These are phyloP conservation scores for Phenacoccus solenopsis DNA, from an alignment of 1,140 invertebrate genomes.

Conservation along the genomic window DNA sequence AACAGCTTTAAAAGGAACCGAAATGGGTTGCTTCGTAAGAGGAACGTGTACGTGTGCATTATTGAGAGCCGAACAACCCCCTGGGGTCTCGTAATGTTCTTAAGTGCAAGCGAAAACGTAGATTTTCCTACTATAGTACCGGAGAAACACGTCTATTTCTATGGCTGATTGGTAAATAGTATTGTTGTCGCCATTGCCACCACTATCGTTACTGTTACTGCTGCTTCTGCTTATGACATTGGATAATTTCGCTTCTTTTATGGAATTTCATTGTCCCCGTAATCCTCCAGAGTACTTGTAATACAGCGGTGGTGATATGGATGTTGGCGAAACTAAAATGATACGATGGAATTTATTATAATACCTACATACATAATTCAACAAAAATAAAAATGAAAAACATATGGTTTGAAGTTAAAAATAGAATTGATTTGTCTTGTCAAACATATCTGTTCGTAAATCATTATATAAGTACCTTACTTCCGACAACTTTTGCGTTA, in stretches of 20 bases:
- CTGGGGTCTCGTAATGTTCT: slow-evolving; percentile 1
- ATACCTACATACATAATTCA: too few species aligned
- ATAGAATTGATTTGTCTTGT: too few species aligned
- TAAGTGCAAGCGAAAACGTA: neutral
- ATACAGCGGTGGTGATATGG: neutral
- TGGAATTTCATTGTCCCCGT: neutral
- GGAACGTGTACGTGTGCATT: neutral
- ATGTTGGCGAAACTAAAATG: neutral
- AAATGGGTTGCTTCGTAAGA: neutral
- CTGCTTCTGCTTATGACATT: neutral
- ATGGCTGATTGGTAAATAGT: neutral
- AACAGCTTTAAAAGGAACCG: neutral
- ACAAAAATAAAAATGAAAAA: too few species aligned
- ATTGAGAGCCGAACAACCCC: neutral
- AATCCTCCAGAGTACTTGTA: neutral
- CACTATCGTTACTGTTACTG: neutral
- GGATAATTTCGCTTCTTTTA: neutral
- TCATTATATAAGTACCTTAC: too few species aligned
- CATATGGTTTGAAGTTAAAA: too few species aligned
- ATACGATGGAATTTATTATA: too few species aligned
- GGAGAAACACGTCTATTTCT: neutral
- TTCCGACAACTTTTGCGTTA: too few species aligned
- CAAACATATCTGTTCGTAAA: too few species aligned
- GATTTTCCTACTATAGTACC: neutral
- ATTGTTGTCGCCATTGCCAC: neutral